Base-by-base conservation (phyloP, 2,888 invertebrate genomes). In the Mythimna loreyi region DNA sequence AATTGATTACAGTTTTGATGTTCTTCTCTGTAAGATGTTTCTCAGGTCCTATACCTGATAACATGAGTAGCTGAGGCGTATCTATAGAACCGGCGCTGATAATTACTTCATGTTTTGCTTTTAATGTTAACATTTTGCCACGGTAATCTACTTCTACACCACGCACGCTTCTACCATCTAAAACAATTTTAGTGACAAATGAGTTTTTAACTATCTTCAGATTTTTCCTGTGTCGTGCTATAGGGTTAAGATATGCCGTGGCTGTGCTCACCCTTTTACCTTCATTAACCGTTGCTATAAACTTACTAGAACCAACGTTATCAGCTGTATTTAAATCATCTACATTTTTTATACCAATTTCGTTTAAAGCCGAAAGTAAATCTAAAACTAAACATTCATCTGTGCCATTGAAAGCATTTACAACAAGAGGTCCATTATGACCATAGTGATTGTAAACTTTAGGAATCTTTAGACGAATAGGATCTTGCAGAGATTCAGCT, bases 371-470 rank as follows among this genome's bases (percentile, higher is more conserved):
- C 9, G 63, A 56, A 13, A 82, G 45, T 1, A 82, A 0, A 13
- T 72, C 62, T 13, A 62, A 3, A 1, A 3, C 0, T 19, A 67
- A 0, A 6, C 9, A 16, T 3, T 57, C 49, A 53, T 55, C n/a
- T 6, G 75, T 73, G 21, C n/a, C 2, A 62, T 85, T 84, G 57
- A 68, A 79, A 50, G 43, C 40, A 40, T 70, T 74, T 8, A 85
- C 9, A 36, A 23, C 19, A 6, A 80, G 30, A 11, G 80, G 81
- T 25, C 85, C 85, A n/a, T n/a, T n/a, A n/a, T n/a, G n/a, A n/a
- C n/a, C n/a, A n/a, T n/a, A n/a, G n/a, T n/a, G n/a, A n/a, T 72
- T 96, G 96, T n/a, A 93, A 92, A 16, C 40, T 16, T 11, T 13
- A 8, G 67, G 49, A 45, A 66, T 67, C 52, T 52, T 67, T 36